phyloP scores from a whole-genome alignment of 2,888 invertebrate genomes.

The Netelia melanura region DNA sequence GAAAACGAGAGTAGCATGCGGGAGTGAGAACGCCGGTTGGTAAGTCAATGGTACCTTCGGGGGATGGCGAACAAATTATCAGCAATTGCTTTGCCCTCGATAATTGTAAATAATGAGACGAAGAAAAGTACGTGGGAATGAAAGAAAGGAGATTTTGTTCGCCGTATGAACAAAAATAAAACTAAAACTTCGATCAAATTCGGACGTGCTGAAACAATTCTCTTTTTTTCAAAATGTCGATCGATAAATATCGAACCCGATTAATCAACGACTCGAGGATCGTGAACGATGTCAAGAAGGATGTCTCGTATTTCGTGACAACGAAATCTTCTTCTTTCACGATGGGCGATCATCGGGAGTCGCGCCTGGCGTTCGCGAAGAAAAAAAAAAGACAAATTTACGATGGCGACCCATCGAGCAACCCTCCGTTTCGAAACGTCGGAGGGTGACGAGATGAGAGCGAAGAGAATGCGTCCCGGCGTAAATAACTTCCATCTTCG shows the following conservation, averaged over 20 bases:
- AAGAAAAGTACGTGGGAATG: neutral
- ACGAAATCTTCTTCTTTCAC: conserved; percentile 5
- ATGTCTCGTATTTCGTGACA: neutral
- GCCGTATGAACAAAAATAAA: too few relatives aligned
- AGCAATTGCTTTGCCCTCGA: neutral
- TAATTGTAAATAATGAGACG: neutral
- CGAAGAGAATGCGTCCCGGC: conserved; percentile 59
- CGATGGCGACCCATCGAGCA: conserved; percentile 57
- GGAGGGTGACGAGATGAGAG: conserved; percentile 73
- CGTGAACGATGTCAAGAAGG: too few relatives aligned
- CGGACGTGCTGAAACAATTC: too few relatives aligned
- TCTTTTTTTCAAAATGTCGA: too few relatives aligned
- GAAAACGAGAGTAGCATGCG: conserved; percentile 62
- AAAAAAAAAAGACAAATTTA: conserved; percentile 1
- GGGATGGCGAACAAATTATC: neutral
- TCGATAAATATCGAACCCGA: too few relatives aligned
- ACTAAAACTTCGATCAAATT: too few relatives aligned
- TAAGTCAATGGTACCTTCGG: conserved; percentile 26
- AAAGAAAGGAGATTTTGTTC: too few relatives aligned
- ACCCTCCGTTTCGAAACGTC: conserved; percentile 56
- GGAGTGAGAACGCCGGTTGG: neutral
- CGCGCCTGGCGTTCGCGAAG: conserved; percentile 17
- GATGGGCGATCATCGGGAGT: conserved; percentile 33
- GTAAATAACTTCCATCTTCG: conserved; percentile 80
- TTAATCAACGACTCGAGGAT: too few relatives aligned